These are phyloP conservation scores for Pteronotus mesoamericanus DNA, from an alignment of 2,797 vertebrate species.

Conservation along the genomic window DNA sequence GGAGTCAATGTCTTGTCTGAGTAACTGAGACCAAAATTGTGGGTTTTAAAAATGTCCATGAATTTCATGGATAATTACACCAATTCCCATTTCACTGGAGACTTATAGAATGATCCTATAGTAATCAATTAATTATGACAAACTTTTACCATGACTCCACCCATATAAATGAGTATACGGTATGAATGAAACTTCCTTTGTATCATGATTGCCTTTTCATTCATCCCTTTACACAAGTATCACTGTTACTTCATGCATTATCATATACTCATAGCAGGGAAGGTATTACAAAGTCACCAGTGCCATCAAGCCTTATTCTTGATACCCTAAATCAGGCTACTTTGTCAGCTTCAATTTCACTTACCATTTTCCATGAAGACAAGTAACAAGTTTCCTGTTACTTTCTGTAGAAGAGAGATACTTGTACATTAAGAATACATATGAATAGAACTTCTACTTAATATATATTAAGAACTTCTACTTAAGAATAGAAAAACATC, in stretches of 20 bases:
- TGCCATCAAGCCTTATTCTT: conserved; percentile 36
- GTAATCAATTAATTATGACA: conserved; percentile 51
- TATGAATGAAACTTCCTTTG: conserved; percentile 41
- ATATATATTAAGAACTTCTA: not conserved
- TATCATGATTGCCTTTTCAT: conserved; percentile 39
- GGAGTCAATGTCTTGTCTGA: conserved; percentile 36
- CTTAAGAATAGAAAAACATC: conserved; percentile 10
- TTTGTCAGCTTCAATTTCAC: conserved; percentile 24
- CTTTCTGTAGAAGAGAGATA: not conserved
- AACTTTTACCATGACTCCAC: conserved; percentile 47
- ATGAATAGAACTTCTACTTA: conserved; percentile 32
- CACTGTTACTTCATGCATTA: conserved; percentile 41
- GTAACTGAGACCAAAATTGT: conserved; percentile 46
- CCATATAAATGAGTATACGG: conserved; percentile 32
- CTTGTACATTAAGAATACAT: not conserved
- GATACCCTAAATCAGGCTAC: not conserved
- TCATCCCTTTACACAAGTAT: not conserved
- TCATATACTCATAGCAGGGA: not conserved
- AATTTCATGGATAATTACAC: conserved; percentile 57
- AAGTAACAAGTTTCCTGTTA: not conserved
- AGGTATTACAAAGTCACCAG: conserved; percentile 14
- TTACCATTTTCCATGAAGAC: not conserved
- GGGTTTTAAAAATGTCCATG: conserved; percentile 43
- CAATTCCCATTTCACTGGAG: conserved; percentile 41
- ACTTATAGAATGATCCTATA: conserved; percentile 22